These are phyloP conservation scores for Halotydeus destructor DNA, from an alignment of 1,140 invertebrate genomes.

Conservation along the genomic window DNA sequence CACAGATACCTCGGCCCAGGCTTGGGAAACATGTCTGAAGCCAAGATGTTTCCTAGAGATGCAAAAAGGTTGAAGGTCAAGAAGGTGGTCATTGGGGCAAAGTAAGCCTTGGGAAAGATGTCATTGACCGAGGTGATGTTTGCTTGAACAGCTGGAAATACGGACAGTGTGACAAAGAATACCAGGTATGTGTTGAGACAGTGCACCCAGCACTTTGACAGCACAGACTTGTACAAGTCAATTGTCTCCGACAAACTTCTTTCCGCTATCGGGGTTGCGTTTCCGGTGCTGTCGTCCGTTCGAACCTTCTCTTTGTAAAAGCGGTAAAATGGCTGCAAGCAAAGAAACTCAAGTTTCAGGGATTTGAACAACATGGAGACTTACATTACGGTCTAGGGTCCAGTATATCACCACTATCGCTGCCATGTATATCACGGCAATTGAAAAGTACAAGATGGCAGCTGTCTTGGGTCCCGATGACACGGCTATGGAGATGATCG, in stretches of 20 bases:
- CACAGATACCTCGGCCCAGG: slow-evolving; percentile 55
- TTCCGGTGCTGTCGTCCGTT: neutral
- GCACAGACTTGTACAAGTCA: slow-evolving; percentile 1
- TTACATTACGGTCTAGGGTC: slow-evolving; percentile 5
- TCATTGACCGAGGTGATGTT: slow-evolving; percentile 27
- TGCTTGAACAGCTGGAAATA: slow-evolving; percentile 75
- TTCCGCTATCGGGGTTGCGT: no score
- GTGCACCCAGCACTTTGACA: slow-evolving; percentile 41
- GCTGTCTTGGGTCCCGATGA: neutral
- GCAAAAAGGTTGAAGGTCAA: slow-evolving; percentile 82
- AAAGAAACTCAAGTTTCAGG: no score
- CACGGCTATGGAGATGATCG: slow-evolving; percentile 8
- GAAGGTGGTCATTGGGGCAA: slow-evolving; percentile 58
- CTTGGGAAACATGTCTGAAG: slow-evolving; percentile 52
- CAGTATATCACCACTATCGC: neutral
- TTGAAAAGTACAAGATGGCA: slow-evolving; percentile 10
- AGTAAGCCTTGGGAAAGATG: slow-evolving; percentile 31
- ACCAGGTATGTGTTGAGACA: slow-evolving; percentile 76
- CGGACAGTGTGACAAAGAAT: slow-evolving; percentile 73
- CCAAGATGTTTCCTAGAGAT: slow-evolving; percentile 64
- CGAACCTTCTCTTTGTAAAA: slow-evolving; percentile 2
- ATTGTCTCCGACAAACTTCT: neutral
- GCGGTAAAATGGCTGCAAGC: slow-evolving; percentile 1
- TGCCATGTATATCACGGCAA: slow-evolving; percentile 1
- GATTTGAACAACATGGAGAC: neutral